Conservation (phyloP, 2,113 vertebrate species). For the Calidris pygmaea region DNA sequence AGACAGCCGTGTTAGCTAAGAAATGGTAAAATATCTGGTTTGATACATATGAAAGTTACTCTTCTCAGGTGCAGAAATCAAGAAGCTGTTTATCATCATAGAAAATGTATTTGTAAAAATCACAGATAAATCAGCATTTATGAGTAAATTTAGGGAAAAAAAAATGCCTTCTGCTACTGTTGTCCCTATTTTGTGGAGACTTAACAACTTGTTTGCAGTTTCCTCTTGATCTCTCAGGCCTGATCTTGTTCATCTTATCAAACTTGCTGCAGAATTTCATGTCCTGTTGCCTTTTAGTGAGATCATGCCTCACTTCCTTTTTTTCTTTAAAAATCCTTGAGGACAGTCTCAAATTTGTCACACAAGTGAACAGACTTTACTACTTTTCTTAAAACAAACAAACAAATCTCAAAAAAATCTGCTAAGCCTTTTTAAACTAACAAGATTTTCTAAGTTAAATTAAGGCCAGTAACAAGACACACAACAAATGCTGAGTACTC, state of each 20-base stretch:
- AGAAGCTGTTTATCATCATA: not conserved
- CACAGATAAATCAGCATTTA: not conserved
- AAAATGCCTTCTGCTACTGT: not conserved
- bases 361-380: not conserved
- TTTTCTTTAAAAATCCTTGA: not conserved
- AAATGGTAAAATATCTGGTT: not conserved
- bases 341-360: not conserved
- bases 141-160: fast-evolving
- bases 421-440: not conserved
- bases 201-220: not conserved
- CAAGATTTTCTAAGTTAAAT: not conserved
- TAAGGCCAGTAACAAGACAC: not conserved
- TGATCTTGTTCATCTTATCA: not conserved
- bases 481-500: not conserved
- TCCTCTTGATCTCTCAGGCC: not conserved
- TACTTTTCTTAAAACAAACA: not conserved
- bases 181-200: not conserved
- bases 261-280: not conserved
- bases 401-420: not conserved
- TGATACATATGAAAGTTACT: not conserved
- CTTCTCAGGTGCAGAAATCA: not conserved
- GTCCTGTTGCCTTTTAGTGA: not conserved
- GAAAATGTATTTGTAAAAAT: not conserved
- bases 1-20: not conserved
- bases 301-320: not conserved